Evolutionary conservation across 1,140 invertebrate genomes (phyloP).

Genomic region (Zaprionus ornatus): DNA sequence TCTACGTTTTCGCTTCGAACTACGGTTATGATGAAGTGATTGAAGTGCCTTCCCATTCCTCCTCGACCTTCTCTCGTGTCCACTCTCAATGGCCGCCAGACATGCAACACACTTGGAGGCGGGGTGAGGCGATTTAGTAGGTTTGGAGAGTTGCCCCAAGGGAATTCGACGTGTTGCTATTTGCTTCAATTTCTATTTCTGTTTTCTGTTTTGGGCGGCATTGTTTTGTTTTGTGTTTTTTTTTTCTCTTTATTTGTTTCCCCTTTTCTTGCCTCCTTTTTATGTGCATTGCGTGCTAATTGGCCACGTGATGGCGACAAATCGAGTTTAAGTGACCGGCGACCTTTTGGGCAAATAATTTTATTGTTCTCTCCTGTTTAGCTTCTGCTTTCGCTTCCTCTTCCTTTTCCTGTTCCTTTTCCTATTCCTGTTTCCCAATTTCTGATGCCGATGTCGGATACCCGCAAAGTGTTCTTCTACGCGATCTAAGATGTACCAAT

Average conservation of each 20-base stretch:
- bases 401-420: slow-evolving; percentile 1
- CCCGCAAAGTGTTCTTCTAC: neutral
- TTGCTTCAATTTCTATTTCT: slow-evolving; percentile 44
- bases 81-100: slow-evolving; percentile 60
- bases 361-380: slow-evolving; percentile 1
- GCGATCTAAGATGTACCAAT: neutral
- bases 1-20: slow-evolving; percentile 41
- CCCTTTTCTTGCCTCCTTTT: slow-evolving; percentile 1
- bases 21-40: slow-evolving; percentile 75
- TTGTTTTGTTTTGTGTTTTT: slow-evolving; percentile 42
- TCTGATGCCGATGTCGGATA: neutral
- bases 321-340: slow-evolving; percentile 64
- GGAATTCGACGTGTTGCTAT: slow-evolving; percentile 65
- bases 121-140: neutral
- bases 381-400: neutral
- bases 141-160: neutral
- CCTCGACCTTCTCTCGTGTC: slow-evolving; percentile 18
- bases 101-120: slow-evolving; percentile 56
- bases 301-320: slow-evolving; percentile 77
- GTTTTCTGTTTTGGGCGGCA: slow-evolving; percentile 29
- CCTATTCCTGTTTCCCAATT: neutral
- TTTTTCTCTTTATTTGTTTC: slow-evolving; percentile 9
- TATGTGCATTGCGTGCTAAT: slow-evolving; percentile 74
- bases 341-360: slow-evolving; percentile 12
- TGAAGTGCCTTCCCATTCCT: slow-evolving; percentile 49